Evolutionary conservation across 2,888 invertebrate species (phyloP), one percentile per base, ranked within the genome.

Genomic region (Andrena chrysosceles): DNA sequence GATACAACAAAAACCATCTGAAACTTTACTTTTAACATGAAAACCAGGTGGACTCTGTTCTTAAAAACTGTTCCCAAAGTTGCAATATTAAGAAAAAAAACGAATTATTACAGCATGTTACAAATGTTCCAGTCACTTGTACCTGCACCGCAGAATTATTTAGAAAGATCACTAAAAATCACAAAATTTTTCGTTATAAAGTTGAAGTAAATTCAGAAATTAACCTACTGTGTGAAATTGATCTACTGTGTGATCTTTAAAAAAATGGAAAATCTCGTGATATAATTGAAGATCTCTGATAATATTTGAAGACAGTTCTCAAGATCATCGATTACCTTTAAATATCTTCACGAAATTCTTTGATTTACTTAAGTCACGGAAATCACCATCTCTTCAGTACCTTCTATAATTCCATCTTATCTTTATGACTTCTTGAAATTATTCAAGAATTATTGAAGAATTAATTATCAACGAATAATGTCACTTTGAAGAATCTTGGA

Each of bases 81-180:
- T 23, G 5, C 42, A 78, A 20, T 3, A 2, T 63, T 31, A 49
- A n/a, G n/a, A n/a, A 23, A 42, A 59, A 52, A 69, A 60, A 60
- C 16, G 31, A 77, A 67, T 33, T 31, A 42, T 48, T 59, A 60
- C 48, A 48, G 31, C 35, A 20, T 56, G 10, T 20, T 20, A 13
- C 20, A n/a, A n/a, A 31, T 13, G 16, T 29, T 54, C 7, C 4
- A 16, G 68, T 56, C 2, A 20, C 7, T 48, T 20, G n/a, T 66
- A 66, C 31, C 7, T 29, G 48, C 13, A 23, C 52, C 54, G 20
- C 33, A 49, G 48, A 68, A 48, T 33, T 56, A 48, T 49, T 48
- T 10, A 63, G n/a, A 79, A 73, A 69, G 48, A 48, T 69, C 48
- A 76, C 62, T 26, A 72, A 42, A 77, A 56, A 64, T 64, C 56